phyloP scores from a whole-genome alignment of 2,797 vertebrate species.

The Smutsia gigantea region DNA sequence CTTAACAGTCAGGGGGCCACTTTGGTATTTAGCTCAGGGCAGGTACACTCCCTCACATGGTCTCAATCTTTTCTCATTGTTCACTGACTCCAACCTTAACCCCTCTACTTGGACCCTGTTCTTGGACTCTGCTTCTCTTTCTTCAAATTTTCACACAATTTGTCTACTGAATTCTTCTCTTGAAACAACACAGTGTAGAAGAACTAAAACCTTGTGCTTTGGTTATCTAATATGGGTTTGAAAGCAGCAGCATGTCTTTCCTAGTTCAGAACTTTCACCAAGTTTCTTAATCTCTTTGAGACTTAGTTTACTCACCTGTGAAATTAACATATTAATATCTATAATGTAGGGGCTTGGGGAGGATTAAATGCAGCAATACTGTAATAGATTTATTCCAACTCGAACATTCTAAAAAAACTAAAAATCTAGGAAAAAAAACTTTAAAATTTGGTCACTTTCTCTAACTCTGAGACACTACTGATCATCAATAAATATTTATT shows the following conservation, averaged over 20 bases:
- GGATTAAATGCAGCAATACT: neutral
- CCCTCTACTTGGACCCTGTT: neutral
- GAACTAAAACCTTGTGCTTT: neutral
- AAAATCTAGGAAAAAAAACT: neutral
- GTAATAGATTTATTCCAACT: neutral
- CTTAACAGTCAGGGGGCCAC: neutral
- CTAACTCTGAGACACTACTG: neutral
- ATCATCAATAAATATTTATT: neutral
- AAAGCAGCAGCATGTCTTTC: neutral
- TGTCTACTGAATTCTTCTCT: neutral
- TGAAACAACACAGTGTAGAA: neutral
- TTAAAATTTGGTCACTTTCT: neutral
- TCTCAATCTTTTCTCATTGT: neutral
- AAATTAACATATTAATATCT: neutral
- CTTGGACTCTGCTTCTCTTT: neutral
- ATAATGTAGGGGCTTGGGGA: neutral
- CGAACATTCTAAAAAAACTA: neutral
- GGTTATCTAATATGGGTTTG: neutral
- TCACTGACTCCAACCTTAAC: neutral
- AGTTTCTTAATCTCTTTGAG: neutral
- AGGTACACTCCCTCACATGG: neutral
- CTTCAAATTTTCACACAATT: neutral
- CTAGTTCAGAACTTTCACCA: neutral
- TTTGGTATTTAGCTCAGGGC: neutral
- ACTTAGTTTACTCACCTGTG: neutral